Base-by-base conservation (phyloP, 2,113 vertebrate species). In the Percopsis transmontana region DNA sequence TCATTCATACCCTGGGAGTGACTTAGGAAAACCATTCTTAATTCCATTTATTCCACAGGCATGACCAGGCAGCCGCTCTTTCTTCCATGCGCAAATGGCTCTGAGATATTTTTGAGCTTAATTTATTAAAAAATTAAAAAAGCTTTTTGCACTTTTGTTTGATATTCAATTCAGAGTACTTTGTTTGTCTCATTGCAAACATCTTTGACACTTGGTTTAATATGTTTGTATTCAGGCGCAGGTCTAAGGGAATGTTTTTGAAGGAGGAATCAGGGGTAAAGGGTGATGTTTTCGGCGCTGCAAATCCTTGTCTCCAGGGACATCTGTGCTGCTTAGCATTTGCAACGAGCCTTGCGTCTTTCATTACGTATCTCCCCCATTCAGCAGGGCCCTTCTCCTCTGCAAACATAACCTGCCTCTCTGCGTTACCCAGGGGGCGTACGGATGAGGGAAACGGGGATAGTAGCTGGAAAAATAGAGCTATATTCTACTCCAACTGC, bases 401-500 rank as follows among this genome's bases (percentile, higher is more conserved):
- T 83, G 77, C 80, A 87, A 87, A 89, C 83, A 85, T 78, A 80
- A 88, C 85, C 84, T 89, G 84, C 81, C 85, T 85, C 54, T 56
- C 60, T 57, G 70, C 16, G 18, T 79, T n/a, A 73, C 72, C 79
- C 53, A 58, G 45, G 79, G 79, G 82, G 81, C 19, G 38, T 52
- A 69, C 23, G 64, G 11, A 66, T 53, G 74, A 62, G 58, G 18
- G 38, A 72, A 66, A 58, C 47, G 62, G 57, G 70, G 68, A 80
- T 77, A 70, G 39, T 68, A 73, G 72, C 51, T 6, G 15, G 61
- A 67, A 62, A 80, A 71, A 79, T 41, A 62, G 55, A 66, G 59
- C 53, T 54, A 62, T 64, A 39, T 45, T 75, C 21, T 13, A 19
- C 42, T 58, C 44, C 71, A 12, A 19, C 40, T 51, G 58, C 51